Percentiles rank a stretch among this genome's conserved stretches.
These are phyloP conservation scores for Herminia tarsipennalis DNA, from an alignment of 2,888 invertebrate species.

Conservation along the genomic window DNA sequence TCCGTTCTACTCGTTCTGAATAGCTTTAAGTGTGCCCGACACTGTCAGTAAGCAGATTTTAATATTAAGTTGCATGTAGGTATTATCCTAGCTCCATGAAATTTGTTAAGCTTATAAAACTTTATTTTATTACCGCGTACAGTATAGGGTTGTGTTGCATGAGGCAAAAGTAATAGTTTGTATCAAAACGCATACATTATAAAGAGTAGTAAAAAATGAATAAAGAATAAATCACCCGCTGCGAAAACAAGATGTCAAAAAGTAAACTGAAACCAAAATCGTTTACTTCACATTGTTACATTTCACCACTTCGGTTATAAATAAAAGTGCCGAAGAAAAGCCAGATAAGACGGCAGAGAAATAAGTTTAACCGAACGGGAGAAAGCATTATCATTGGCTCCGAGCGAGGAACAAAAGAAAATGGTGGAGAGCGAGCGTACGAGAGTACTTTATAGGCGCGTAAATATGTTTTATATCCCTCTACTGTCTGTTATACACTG, in stretches of 20 bases:
- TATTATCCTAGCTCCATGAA: too few relatives aligned
- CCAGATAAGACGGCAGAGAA: constrained; percentile 82
- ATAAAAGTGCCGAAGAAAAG: constrained; percentile 81
- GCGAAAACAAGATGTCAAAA: constrained; percentile 65
- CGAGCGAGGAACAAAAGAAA: constrained; percentile 84
- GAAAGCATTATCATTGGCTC: constrained; percentile 85
- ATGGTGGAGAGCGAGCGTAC: constrained; percentile 84
- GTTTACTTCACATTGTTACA: constrained; percentile 73
- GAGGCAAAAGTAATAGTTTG: constrained; percentile 30
- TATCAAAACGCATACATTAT: background rate
- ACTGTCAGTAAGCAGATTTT: constrained; percentile 56
- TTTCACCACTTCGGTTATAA: constrained; percentile 79
- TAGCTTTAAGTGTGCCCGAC: constrained; percentile 57
- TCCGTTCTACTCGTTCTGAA: constrained; percentile 66
- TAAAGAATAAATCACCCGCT: constrained; percentile 46
- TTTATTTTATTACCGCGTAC: too few relatives aligned
- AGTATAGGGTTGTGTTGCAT: too few relatives aligned
- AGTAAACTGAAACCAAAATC: constrained; percentile 66
- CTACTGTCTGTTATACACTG: constrained; percentile 86
- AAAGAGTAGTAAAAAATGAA: constrained; percentile 2
- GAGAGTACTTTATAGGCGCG: constrained; percentile 86
- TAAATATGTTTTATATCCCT: constrained; percentile 86
- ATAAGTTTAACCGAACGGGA: constrained; percentile 84
- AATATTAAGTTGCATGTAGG: too few relatives aligned
- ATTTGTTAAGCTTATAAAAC: too few relatives aligned